These are phyloP conservation scores for Catharus fuscescens DNA, from an alignment of 2,113 vertebrate genomes.

Conservation along the genomic window DNA sequence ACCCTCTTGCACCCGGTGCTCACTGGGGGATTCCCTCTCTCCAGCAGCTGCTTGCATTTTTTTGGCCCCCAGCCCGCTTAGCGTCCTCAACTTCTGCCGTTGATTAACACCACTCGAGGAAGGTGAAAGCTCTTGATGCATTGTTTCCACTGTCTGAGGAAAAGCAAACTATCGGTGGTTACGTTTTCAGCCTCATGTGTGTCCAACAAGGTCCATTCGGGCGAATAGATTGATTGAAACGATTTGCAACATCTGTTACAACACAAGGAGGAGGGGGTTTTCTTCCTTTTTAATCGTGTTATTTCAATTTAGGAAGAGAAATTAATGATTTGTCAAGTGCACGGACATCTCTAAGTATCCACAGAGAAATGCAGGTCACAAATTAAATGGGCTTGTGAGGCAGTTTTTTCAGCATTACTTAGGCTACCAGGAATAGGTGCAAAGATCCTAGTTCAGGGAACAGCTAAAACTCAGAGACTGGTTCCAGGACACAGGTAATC, in stretches of 20 bases:
- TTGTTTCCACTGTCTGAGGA: constrained; percentile 29
- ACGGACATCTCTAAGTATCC: not conserved
- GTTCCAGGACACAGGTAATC: not conserved
- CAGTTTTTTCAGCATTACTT: not conserved
- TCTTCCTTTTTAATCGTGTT: not conserved
- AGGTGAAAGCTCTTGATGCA: constrained; percentile 45
- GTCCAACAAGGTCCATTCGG: not conserved
- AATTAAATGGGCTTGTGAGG: not conserved
- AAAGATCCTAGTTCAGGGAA: not conserved
- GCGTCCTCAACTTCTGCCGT: constrained; percentile 15
- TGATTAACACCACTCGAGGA: constrained; percentile 61
- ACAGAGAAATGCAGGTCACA: not conserved
- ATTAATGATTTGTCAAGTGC: not conserved
- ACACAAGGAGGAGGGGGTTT: not conserved
- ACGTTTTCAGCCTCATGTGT: not conserved
- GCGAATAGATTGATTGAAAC: not conserved
- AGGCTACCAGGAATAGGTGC: not conserved
- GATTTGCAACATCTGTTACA: not conserved
- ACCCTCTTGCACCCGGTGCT: not conserved
- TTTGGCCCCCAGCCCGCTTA: constrained; percentile 41
- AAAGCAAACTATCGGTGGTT: not conserved
- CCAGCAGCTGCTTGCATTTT: constrained; percentile 61
- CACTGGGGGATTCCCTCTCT: constrained; percentile 65
- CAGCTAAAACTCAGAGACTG: not conserved
- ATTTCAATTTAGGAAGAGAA: not conserved